Evolutionary conservation across 1,140 invertebrate genomes (phyloP).

Genomic region (Proctacanthus coquilletti): DNA sequence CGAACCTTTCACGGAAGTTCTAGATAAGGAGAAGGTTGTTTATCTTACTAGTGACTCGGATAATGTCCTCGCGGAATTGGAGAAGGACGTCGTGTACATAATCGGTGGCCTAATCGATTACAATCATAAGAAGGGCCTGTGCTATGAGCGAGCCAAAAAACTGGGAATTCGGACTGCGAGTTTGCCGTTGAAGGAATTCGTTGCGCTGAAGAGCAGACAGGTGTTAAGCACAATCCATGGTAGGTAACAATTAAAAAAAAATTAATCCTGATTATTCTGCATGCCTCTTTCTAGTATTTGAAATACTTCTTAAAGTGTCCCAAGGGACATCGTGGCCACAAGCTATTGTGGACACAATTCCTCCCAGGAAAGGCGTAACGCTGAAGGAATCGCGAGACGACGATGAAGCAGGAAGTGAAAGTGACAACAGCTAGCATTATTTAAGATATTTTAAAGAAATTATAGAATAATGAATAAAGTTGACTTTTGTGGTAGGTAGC

Average conservation of each 20-base stretch:
- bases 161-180: constrained; percentile 68
- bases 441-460: too few species aligned
- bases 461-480: too few species aligned
- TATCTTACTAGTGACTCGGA: constrained; percentile 93
- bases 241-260: constrained; percentile 29
- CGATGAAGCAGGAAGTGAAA: too few species aligned
- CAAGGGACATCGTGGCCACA: constrained; percentile 73
- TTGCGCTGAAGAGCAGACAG: constrained; percentile 85
- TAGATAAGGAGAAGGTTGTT: constrained; percentile 50
- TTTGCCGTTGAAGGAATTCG: constrained; percentile 77
- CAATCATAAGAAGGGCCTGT: constrained; percentile 88
- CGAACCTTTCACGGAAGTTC: constrained; percentile 13
- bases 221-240: constrained; percentile 94
- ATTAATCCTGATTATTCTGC: neutral
- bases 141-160: constrained; percentile 62
- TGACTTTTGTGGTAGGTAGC: too few species aligned
- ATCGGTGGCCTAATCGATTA: constrained; percentile 97
- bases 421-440: too few species aligned
- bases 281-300: constrained; percentile 63
- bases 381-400: constrained; percentile 18
- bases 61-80: constrained; percentile 63
- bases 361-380: constrained; percentile 55
- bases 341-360: constrained; percentile 64
- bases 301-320: constrained; percentile 66
- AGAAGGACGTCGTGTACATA: constrained; percentile 70